Conservation (phyloP, 1,140 invertebrate genomes). For the Cardiocondyla obscurior region DNA sequence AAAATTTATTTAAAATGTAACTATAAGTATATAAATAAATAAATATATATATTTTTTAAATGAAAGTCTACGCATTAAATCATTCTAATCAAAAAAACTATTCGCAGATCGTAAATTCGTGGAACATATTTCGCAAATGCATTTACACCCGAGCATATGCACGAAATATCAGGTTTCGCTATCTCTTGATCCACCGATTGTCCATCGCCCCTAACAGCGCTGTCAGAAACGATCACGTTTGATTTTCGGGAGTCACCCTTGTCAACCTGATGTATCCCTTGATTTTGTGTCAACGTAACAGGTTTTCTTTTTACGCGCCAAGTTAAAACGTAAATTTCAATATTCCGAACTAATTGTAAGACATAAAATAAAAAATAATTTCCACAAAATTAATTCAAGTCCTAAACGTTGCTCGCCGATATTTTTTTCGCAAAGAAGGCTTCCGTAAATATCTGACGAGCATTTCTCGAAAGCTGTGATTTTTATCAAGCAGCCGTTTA, state of each 20-base stretch:
- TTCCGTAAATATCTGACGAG: neutral
- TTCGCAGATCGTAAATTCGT: conserved; percentile 3
- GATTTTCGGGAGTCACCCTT: conserved; percentile 49
- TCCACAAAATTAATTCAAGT: neutral
- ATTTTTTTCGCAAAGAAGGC: neutral
- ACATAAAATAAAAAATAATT: neutral
- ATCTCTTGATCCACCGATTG: conserved; percentile 65
- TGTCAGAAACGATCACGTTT: conserved; percentile 65
- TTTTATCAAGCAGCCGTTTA: conserved; percentile 10
- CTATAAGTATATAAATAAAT: too few relatives aligned
- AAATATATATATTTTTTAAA: neutral
- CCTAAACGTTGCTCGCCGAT: neutral
- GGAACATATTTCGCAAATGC: conserved; percentile 49
- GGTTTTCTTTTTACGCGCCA: conserved; percentile 5
- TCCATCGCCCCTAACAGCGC: conserved; percentile 66
- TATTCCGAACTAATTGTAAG: too few relatives aligned
- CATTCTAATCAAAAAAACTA: neutral
- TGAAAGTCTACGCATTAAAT: neutral
- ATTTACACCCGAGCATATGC: conserved; percentile 61
- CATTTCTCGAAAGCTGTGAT: neutral
- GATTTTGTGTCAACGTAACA: conserved; percentile 14
- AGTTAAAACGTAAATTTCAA: neutral
- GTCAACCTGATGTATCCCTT: conserved; percentile 24
- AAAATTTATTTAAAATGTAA: neutral
- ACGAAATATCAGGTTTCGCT: conserved; percentile 64